Conservation (phyloP, 2,113 vertebrate genomes). For the Himantopus leucocephalus region DNA sequence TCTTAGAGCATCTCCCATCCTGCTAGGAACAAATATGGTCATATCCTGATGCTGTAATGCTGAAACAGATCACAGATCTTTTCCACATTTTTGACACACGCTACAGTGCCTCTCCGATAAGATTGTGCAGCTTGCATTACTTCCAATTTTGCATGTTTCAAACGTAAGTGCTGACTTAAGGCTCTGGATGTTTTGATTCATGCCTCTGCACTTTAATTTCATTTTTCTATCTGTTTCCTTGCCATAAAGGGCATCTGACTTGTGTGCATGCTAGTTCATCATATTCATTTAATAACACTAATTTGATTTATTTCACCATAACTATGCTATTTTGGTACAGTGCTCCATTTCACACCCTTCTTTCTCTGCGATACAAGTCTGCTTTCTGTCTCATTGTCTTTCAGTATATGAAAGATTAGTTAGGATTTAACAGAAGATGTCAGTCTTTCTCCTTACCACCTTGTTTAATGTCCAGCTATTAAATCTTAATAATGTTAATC, state of each 20-base stretch:
- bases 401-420: not conserved
- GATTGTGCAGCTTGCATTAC: not conserved
- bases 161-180: not conserved
- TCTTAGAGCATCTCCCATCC: not conserved
- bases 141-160: not conserved
- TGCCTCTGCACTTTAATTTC: not conserved
- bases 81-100: not conserved
- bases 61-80: not conserved
- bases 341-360: not conserved
- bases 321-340: not conserved
- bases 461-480: not conserved
- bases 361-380: not conserved
- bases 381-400: not conserved
- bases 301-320: not conserved
- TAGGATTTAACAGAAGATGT: not conserved
- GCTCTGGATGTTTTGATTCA: not conserved
- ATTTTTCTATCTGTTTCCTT: not conserved
- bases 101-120: not conserved
- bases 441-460: not conserved
- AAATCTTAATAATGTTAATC: not conserved
- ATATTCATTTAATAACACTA: not conserved
- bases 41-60: not conserved
- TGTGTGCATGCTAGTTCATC: not conserved
- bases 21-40: not conserved
- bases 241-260: not conserved